A percentile compares a stretch with the other conserved stretches of the same genome.
phyloP scores from a whole-genome alignment of 2,113 vertebrate species.

The Pomatorhinus ruficollis region DNA sequence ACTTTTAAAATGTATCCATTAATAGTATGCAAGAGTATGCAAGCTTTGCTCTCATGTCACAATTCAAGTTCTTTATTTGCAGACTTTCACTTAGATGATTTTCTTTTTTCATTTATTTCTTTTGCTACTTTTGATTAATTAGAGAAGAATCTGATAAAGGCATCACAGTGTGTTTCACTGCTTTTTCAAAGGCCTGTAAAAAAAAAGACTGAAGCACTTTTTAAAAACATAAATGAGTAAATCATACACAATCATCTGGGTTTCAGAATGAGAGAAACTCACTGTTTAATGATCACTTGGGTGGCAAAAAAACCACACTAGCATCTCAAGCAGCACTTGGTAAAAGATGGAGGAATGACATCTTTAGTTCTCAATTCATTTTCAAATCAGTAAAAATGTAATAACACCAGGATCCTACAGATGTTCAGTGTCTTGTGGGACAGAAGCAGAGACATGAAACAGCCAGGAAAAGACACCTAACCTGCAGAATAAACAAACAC shows the following conservation, averaged over 20 bases:
- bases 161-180: not conserved
- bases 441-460: not conserved
- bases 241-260: not conserved
- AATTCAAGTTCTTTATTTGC: not conserved
- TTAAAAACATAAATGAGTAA: not conserved
- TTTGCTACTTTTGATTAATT: not conserved
- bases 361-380: not conserved
- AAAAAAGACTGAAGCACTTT: not conserved
- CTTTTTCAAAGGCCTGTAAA: not conserved
- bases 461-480: not conserved
- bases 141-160: not conserved
- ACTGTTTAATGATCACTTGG: not conserved
- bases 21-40: not conserved
- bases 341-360: not conserved
- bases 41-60: not conserved
- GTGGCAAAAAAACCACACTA: not conserved
- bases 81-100: not conserved
- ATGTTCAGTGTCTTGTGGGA: not conserved
- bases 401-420: not conserved
- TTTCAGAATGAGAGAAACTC: not conserved
- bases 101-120: not conserved
- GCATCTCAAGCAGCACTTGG: not conserved
- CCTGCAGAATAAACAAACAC: not conserved
- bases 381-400: not conserved
- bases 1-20: not conserved